Evolutionary conservation across 2,888 invertebrate genomes (phyloP), one percentile per base, ranked within the genome.

Genomic region (Diploptera punctata): DNA sequence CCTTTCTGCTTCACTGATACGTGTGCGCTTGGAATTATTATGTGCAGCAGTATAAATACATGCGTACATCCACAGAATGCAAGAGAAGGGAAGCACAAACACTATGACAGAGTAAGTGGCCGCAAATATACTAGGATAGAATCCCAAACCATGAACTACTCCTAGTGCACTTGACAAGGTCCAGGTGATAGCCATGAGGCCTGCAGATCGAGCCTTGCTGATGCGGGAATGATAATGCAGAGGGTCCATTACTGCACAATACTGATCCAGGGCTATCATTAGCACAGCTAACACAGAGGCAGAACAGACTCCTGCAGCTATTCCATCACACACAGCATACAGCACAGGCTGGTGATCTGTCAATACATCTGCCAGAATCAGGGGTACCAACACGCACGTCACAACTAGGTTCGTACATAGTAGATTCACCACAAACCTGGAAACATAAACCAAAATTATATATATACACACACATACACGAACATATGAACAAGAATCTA

Each of bases 21-120:
- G 77, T 68, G 90, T 88, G 21, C 90, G 82, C 76, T 88, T 87
- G 72, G 88, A 92, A 74, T 92, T 93, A 76, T 90, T 89, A 7
- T 65, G 65, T 1, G 93, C 93, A 9, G 93, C 93, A 16, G 88
- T 86, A 81, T 92, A 93, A 75, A 93, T 93, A 75, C 90, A 87
- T 26, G 89, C 85, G 81, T 93, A 93, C 81, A 93, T 91, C 81
- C 91, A 87, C 80, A 91, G 89, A 67, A 93, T 90, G 21, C 87
- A 86, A n/a, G 82, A 77, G 75, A 89, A 87, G 0, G 90, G 89
- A 2, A 84, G 78, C 43, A 86, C 77, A 75, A 87, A 87, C 19
- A 85, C 84, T 7, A 86, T 77, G 2, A 84, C 74, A 43, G 83
- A 82, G 77, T 86, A 86, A 2, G 80, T 77, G 31, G 85, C 75